A percentile compares a stretch with the other conserved stretches of the same genome.
phyloP scores from a whole-genome alignment of 2,113 vertebrate species.

The Cynocephalus volans region DNA sequence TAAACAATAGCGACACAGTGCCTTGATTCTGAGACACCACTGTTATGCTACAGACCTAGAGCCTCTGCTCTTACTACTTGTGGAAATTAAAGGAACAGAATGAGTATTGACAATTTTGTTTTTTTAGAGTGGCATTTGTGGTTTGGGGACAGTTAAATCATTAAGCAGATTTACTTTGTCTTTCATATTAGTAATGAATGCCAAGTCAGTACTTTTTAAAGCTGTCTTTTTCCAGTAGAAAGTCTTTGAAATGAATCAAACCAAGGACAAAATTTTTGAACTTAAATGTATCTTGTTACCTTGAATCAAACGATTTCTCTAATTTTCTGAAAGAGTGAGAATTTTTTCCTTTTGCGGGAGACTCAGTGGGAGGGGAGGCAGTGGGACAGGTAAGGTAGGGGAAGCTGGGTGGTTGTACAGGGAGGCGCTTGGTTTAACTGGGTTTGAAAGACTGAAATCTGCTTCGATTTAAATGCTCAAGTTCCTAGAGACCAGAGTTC shows the following conservation, averaged over 20 bases:
- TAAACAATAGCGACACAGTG: not conserved
- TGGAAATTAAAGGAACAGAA: conserved; percentile 26
- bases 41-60: not conserved
- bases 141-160: conserved; percentile 46
- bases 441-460: conserved; percentile 14
- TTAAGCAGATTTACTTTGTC: conserved; percentile 51
- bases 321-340: not conserved
- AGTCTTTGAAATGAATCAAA: conserved; percentile 54
- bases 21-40: not conserved
- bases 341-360: not conserved
- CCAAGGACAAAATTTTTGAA: not conserved
- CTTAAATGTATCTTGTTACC: conserved; percentile 18
- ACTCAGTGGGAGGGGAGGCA: not conserved
- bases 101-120: not conserved
- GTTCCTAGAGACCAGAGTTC: conserved; percentile 46
- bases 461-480: conserved; percentile 35
- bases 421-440: not conserved
- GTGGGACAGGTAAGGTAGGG: not conserved
- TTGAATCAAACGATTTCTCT: conserved; percentile 13
- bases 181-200: conserved; percentile 54
- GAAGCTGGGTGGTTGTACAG: not conserved
- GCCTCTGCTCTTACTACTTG: not conserved
- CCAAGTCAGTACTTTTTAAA: conserved; percentile 39
- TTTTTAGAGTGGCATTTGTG: conserved; percentile 40
- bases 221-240: conserved; percentile 24